phyloP scores from a whole-genome alignment of 2,888 invertebrate species.

The Chymomyza fuscimana region DNA sequence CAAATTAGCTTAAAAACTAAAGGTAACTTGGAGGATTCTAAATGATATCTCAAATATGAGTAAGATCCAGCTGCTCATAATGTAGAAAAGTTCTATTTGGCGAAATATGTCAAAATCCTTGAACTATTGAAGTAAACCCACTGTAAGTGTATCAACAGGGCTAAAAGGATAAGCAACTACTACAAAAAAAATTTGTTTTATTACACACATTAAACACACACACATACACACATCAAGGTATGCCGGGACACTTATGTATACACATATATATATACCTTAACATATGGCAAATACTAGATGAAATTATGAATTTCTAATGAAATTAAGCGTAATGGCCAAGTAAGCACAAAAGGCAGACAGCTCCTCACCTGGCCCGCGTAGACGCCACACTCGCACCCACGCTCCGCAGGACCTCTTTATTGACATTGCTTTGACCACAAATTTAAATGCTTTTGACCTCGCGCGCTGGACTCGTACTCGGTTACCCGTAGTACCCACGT shows the following conservation, averaged over 20 bases:
- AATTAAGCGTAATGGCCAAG: constrained; percentile 72
- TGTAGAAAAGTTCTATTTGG: no score
- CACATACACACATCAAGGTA: not conserved
- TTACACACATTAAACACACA: constrained; percentile 67
- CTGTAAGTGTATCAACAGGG: constrained; percentile 22
- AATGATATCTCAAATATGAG: no score
- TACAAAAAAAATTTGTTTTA: constrained; percentile 51
- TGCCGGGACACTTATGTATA: not conserved
- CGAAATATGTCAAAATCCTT: no score
- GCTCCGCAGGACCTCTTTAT: not conserved
- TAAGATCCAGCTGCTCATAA: no score
- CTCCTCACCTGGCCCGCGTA: not conserved
- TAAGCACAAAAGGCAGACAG: constrained; percentile 1
- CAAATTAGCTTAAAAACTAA: no score
- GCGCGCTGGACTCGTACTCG: not conserved
- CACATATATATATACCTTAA: not conserved
- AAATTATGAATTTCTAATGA: constrained; percentile 78
- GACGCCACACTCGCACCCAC: not conserved
- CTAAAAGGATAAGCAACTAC: constrained; percentile 35
- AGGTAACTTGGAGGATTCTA: no score
- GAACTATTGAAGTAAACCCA: not conserved
- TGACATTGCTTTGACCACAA: constrained; percentile 1
- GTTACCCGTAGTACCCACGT: not conserved
- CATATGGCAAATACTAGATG: constrained; percentile 26
- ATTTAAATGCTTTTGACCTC: not conserved